Conservation (phyloP, 2,797 vertebrate genomes). For the Lutjanus argentimaculatus region DNA sequence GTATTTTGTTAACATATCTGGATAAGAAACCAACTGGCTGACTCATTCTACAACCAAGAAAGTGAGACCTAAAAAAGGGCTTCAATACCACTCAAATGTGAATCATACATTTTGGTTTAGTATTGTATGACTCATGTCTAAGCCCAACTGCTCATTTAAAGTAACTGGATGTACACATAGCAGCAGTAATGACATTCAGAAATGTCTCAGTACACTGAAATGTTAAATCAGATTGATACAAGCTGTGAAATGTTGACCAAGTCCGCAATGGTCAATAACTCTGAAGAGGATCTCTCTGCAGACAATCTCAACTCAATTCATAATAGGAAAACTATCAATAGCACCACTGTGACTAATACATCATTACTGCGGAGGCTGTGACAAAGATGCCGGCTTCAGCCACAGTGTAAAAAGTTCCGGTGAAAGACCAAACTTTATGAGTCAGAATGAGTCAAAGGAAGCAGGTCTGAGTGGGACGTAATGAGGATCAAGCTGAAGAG, state of each 20-base stretch:
- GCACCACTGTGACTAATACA: neutral
- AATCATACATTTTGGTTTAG: neutral
- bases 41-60: neutral
- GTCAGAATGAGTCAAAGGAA: constrained; percentile 51
- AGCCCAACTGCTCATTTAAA: neutral
- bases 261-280: neutral
- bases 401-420: constrained; percentile 12
- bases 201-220: neutral
- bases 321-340: constrained; percentile 20
- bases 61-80: neutral
- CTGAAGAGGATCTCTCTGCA: neutral
- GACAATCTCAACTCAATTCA: neutral
- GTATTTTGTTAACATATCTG: neutral
- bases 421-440: constrained; percentile 34
- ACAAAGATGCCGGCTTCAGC: constrained; percentile 8
- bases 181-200: neutral
- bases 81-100: neutral
- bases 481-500: constrained; percentile 58
- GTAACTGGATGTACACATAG: neutral
- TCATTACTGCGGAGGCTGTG: constrained; percentile 4
- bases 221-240: neutral
- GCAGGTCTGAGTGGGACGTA: constrained; percentile 42
- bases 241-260: constrained; percentile 1
- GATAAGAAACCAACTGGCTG: neutral
- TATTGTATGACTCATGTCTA: constrained; percentile 5